Base-by-base conservation (phyloP, 2,888 invertebrate genomes). In the Atherix ibis region DNA sequence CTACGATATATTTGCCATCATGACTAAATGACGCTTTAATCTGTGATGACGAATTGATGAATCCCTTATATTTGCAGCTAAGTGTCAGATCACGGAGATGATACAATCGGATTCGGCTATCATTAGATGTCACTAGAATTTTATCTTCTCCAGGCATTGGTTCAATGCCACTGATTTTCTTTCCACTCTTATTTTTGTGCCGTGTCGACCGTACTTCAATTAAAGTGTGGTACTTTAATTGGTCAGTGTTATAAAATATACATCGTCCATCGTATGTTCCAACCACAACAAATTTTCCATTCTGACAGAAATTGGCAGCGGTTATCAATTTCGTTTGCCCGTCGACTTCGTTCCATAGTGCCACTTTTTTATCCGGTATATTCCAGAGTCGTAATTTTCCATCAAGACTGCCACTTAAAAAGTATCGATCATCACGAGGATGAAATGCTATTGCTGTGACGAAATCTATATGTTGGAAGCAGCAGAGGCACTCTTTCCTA, bases 371-470 rank as follows among this genome's bases (percentile, higher is more conserved):
- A 56, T 99, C 97, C 0, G 97, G 95, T 53, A 98, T 98, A 62
- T 97, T 94, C 98, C 98, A 99, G 5, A 99, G 65, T n/a, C 98
- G 68, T 32, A 99, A 66, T 63, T 97, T 98, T 2, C 98, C 97
- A 60, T 98, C 98, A 30, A 99, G 64, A 14, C 94, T 94, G 12
- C 98, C 98, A 39, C 94, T 95, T 22, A 98, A 65, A 62, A 98
- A 98, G 60, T 95, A 61, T 5, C 84, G 63, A 55, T 85, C 85
- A 49, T 85, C 85, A 35, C 83, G 68, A 2, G 98, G 98, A 64
- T 98, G 94, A 60, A 98, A 98, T 34, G 89, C 95, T 48, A 98
- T 95, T 1, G 97, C 94, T 1, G 98, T 97, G 34, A 98, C 97
- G 58, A 97, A 97, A 64, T 98, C 97, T 43, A 95, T 92, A 56